Evolutionary conservation across 1,140 invertebrate species (phyloP), one percentile per base, ranked within the genome.

Genomic region (Galleria mellonella): DNA sequence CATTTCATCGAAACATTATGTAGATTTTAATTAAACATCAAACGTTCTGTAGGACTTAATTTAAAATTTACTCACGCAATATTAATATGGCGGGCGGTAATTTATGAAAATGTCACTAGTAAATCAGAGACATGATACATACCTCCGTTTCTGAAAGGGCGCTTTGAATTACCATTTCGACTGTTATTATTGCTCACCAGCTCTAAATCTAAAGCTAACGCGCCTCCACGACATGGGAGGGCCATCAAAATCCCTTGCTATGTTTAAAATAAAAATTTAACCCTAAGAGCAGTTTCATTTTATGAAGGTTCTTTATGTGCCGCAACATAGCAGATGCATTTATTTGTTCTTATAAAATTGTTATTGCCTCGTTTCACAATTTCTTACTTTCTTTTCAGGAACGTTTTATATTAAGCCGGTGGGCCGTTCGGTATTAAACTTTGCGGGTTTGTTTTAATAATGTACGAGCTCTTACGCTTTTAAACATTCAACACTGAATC

Each of bases 231-330:
- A 71, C 79, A 51, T 72, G 55, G 57, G 62, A 65, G 62, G 66
- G 68, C 79, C 69, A 74, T 74, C 67, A 73, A 69, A 76, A 71
- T 79, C 79, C 79, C 75, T 76, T 68, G 53, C 79, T 72, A 84
- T 84, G 79, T 84, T 84, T 84, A 84, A 84, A 84, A 84, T 84
- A 82, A 84, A 82, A 84, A 79, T 84, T 76, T 78, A 72, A 84
- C 64, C 60, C 60, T 69, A 68, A 76, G 55, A 60, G 52, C 69
- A 67, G 57, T 69, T 67, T 45, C 62, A 49, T 73, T 78, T 76
- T 73, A 77, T 69, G 60, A 57, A 44, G 50, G 58, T 58, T 43
- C 52, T 77, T 72, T 74, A 70, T 72, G 53, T 38, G 51, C 43
- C 51, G 35, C 47, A 50, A 31, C 47, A 59, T 52, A 47, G 55